Conservation (phyloP, 2,113 vertebrate species). For the Alces alces region DNA sequence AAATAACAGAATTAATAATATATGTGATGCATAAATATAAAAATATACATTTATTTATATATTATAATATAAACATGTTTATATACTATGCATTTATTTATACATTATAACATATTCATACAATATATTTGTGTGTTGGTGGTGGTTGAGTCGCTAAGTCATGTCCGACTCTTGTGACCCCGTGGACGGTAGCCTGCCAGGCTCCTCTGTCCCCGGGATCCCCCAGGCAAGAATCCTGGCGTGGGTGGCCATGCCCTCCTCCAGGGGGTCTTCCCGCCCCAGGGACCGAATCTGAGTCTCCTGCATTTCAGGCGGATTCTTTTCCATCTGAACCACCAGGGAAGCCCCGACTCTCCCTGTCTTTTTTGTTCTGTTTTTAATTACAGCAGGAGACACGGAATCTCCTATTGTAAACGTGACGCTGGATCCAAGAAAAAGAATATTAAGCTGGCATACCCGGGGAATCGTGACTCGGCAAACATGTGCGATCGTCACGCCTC, state of each 20-base stretch:
- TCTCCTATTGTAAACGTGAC: background rate
- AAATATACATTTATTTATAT: background rate
- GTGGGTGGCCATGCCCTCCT: background rate
- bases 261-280: background rate
- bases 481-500: rapidly evolving
- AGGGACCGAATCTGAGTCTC: background rate
- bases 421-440: background rate
- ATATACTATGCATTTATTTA: background rate
- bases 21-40: background rate
- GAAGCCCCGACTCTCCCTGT: too few species aligned
- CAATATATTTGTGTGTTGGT: background rate
- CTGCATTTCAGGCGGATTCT: rapidly evolving
- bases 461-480: background rate
- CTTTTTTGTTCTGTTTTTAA: background rate
- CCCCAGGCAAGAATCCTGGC: background rate
- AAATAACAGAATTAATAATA: background rate
- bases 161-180: rapidly evolving
- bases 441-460: background rate
- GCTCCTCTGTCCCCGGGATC: background rate
- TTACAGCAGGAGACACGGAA: rapidly evolving
- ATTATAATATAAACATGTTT: background rate
- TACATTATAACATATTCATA: background rate
- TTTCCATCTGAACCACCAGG: background rate
- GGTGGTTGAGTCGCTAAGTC: rapidly evolving
- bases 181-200: rapidly evolving